Evolutionary conservation across 2,113 vertebrate genomes (phyloP), one percentile per base, ranked within the genome.

Genomic region (Esox niger): DNA sequence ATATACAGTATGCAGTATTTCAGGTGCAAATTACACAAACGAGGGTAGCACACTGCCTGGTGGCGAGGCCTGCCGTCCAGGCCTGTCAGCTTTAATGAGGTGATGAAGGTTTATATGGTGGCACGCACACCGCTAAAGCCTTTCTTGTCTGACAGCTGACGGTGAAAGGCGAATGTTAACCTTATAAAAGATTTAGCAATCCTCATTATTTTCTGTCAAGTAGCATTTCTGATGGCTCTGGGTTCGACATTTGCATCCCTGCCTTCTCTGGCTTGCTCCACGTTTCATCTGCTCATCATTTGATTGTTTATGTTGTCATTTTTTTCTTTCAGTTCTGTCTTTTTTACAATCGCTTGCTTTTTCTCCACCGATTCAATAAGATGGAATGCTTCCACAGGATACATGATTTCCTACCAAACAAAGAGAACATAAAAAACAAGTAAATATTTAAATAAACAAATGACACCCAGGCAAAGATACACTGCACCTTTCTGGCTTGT

Each of bases 101-200:
- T 87, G 88, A 91, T 91, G 91, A 90, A 92, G 92, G 91, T 93
- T 87, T 71, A 88, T 82, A 86, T 87, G 85, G 90, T 87, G 70
- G 73, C 72, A 73, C 46, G 66, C 69, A 57, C 70, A 79, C 47
- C 81, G 88, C 91, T 94, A 94, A 95, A 93, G 94, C 94, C 92
- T 94, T 93, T 94, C 93, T 94, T 95, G 93, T 95, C 90, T 95
- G 94, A 95, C 94, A 95, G 94, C 94, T 94, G 93, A 77, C 91
- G 94, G 84, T 70, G 88, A 87, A 82, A 88, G 88, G 82, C 79
- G 87, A 91, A 90, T 91, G 92, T 93, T 95, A 94, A 95, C 94
- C 94, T 94, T 93, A 95, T 95, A 93, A 95, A 95, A 95, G 92
- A 95, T 95, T 94, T 95, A 95, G 92, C 91, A 91, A 90, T 92